Base-by-base conservation (phyloP, 2,888 invertebrate species). In the Ichneumon xanthorius region DNA sequence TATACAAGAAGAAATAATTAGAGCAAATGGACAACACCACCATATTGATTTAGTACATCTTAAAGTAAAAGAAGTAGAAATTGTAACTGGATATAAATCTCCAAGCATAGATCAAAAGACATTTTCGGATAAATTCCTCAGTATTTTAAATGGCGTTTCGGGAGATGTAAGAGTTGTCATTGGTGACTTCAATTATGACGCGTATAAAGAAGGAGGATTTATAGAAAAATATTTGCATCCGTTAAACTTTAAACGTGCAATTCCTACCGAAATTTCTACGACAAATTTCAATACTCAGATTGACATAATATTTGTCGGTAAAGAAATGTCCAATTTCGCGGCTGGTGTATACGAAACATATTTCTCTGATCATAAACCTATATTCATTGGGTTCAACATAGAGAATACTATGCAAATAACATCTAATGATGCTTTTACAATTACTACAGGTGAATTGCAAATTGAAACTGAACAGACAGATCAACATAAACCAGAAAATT, bases 261-360 rank as follows among this genome's bases (percentile, higher is more conserved):
- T 85, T 63, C 45, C n/a, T 14, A 26, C 55, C 7, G 33, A 19
- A n/a, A 79, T 70, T 30, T 82, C 72, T 30, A 80, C 79, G 4
- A 85, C 82, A 22, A 80, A 85, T 72, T 80, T 85, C 26, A 80
- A 82, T 72, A 75, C 85, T 11, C 82, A 85, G 48, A 85, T 85
- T 19, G 85, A 85, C 37, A 40, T 85, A 14, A 79, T 85, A 65
- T 85, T 85, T 70, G 70, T 85, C 4, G 53, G 63, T 61, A 75
- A 79, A 30, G 58, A 76, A 11, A 75, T 82, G 22, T 58, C 73
- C 22, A 22, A 22, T 22, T 22, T 22, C 22, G 22, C 22, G 22
- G 22, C 22, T 22, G 22, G 22, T 22, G 22, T 22, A 22, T 22
- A 83, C 40, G 83, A 78, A 73, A 73, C 83, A n/a, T 83, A 78